phyloP scores from a whole-genome alignment of 2,113 vertebrate genomes.

The Collichthys lucidus region DNA sequence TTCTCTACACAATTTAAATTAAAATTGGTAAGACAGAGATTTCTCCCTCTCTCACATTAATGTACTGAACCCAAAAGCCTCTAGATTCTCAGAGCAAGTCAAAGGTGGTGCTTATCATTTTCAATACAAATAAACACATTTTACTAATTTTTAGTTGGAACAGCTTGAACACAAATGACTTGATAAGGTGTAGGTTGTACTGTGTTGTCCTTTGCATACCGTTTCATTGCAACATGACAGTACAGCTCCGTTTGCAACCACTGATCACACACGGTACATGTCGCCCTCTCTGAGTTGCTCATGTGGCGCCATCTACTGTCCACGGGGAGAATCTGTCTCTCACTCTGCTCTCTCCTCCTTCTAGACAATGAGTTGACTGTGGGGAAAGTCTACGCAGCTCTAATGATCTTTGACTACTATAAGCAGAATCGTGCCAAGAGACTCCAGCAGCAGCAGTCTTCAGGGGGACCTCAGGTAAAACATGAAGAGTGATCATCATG shows the following conservation, averaged over 20 bases:
- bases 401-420: constrained; percentile 99
- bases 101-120: background rate
- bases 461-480: constrained; percentile 65
- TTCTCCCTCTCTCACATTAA: background rate
- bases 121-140: background rate
- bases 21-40: background rate
- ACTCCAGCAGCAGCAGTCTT: constrained; percentile 85
- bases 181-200: background rate
- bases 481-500: background rate
- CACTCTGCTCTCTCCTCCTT: constrained; percentile 7
- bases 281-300: background rate
- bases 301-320: constrained; percentile 75
- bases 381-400: constrained; percentile 96
- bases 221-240: background rate
- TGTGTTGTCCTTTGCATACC: background rate
- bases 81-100: background rate
- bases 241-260: constrained; percentile 4
- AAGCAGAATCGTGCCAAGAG: constrained; percentile 95
- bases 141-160: background rate
- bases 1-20: background rate
- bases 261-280: too few relatives aligned
- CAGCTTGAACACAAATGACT: too few relatives aligned
- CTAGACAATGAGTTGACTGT: constrained; percentile 96
- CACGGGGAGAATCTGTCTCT: constrained; percentile 3
- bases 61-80: background rate